These are phyloP conservation scores for Ferrisia virgata DNA, from an alignment of 2,888 invertebrate genomes.

Conservation along the genomic window DNA sequence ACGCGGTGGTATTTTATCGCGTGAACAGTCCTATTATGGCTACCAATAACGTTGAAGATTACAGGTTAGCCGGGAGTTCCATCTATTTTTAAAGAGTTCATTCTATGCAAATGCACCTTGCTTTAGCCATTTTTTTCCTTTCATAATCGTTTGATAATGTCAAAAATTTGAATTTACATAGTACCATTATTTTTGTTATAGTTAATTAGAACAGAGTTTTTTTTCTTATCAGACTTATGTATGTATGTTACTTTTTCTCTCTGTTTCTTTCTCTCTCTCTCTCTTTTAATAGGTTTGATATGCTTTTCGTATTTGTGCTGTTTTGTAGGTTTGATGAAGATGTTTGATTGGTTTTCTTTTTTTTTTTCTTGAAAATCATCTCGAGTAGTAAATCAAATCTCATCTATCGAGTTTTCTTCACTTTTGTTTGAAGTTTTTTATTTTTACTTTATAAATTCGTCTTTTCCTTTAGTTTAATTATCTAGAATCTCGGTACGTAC, in stretches of 20 bases:
- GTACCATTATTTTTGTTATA: neutral
- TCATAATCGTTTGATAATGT: neutral
- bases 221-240: no score
- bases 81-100: neutral
- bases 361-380: neutral
- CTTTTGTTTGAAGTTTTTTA: neutral
- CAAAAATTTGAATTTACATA: neutral
- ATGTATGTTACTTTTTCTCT: no score
- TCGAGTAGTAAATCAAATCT: neutral
- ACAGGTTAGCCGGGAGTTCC: slow-evolving; percentile 57
- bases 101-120: neutral
- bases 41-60: slow-evolving; percentile 71
- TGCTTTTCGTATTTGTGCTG: neutral
- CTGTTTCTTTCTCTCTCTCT: neutral
- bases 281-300: neutral
- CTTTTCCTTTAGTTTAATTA: no score
- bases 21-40: slow-evolving; percentile 76
- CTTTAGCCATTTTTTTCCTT: neutral
- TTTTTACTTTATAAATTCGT: no score
- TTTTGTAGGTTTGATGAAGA: neutral
- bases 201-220: neutral
- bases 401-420: neutral
- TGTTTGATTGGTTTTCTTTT: no score
- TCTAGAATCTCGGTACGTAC: no score
- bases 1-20: slow-evolving; percentile 82